Evolutionary conservation across 2,888 invertebrate species (phyloP), one percentile per base, ranked within the genome.

Genomic region (Drosophila putrida): DNA sequence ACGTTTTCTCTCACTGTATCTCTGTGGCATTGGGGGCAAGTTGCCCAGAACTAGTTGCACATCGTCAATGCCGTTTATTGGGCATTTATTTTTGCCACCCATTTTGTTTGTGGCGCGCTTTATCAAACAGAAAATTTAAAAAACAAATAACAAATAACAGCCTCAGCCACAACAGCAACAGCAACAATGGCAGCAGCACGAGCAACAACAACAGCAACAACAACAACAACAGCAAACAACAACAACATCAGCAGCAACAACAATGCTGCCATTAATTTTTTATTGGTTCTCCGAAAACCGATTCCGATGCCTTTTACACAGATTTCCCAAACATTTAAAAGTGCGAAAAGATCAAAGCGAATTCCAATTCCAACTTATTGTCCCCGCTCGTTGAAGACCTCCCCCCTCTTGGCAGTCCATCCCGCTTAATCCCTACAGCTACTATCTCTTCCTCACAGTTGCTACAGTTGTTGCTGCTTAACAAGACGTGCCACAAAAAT

Each of bases 251-350:
- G 59, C 65, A 79, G 59, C 65, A 79, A 50, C 55, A 76, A 58
- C 72, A 65, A 58, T 54, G 60, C 88, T 70, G 88, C 84, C 87
- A 84, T 88, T 84, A 84, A 84, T 84, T 84, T 72, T 86, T 86
- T 89, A 86, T 86, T 89, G 88, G 73, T 86, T 86, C 86, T 80
- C 57, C 88, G 86, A 86, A 86, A 88, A 85, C 63, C 86, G 83
- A 86, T 86, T 86, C 75, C 47, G 47, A 66, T 79, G 82, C 77
- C 75, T 73, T 88, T 87, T 80, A 89, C 86, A 89, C 87, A 89
- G 77, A 84, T 87, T 88, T 84, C 74, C 79, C 88, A 89, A 86
- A 86, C 89, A 86, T 86, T 86, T 75, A 89, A 86, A 86, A 89
- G 86, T 86, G 86, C 86, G 86, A 86, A 86, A 86, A 86, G 88